phyloP scores from a whole-genome alignment of 2,888 invertebrate species.

The Linyphia triangularis region DNA sequence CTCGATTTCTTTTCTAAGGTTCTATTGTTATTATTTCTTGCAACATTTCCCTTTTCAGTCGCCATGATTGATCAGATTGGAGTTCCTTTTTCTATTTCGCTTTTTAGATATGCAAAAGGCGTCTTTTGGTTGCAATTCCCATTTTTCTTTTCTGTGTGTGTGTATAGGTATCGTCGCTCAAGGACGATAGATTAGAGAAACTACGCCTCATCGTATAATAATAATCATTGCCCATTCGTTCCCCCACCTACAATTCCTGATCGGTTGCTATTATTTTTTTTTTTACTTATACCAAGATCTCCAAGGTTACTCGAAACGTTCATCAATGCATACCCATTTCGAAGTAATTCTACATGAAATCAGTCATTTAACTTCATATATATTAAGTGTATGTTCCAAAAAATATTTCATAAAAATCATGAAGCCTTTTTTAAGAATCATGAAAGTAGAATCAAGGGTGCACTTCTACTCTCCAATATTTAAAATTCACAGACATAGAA shows the following conservation, averaged over 20 bases:
- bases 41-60: constrained; percentile 48
- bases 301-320: background rate
- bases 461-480: too few species aligned
- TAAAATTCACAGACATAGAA: too few species aligned
- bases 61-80: constrained; percentile 50
- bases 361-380: too few species aligned
- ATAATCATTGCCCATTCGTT: constrained; percentile 39
- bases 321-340: too few species aligned
- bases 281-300: background rate
- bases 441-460: too few species aligned
- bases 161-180: constrained; percentile 34
- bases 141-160: background rate
- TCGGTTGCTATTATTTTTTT: constrained; percentile 2
- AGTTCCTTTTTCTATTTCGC: constrained; percentile 40
- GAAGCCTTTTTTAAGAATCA: too few species aligned
- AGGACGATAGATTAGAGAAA: constrained; percentile 37
- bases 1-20: constrained; percentile 15
- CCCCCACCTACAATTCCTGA: constrained; percentile 39
- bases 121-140: constrained; percentile 26
- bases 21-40: constrained; percentile 53
- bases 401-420: too few species aligned
- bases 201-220: constrained; percentile 44
- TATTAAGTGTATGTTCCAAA: too few species aligned
- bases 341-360: too few species aligned
- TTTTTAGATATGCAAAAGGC: constrained; percentile 48